Conservation (phyloP, 2,797 vertebrate species). For the Eulemur coronatus region DNA sequence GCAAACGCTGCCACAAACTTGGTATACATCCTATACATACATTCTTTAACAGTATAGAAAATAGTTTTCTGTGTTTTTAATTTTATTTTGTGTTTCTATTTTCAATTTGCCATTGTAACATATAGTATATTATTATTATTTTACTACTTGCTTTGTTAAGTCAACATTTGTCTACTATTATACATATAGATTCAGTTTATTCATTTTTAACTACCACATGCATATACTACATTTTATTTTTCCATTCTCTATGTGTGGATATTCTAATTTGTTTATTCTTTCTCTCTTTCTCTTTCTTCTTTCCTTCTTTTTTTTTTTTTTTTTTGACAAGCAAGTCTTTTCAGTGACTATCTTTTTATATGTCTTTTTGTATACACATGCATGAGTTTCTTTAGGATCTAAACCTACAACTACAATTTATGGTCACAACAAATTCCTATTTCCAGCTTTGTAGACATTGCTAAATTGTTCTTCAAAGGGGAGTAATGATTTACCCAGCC, state of each 20-base stretch:
- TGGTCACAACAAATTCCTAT: background rate
- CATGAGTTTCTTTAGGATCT: background rate
- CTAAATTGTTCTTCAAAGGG: background rate
- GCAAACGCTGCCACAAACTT: background rate
- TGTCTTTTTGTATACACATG: background rate
- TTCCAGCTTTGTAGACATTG: background rate
- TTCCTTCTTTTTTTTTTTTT: background rate
- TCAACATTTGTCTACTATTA: background rate
- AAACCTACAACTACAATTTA: background rate
- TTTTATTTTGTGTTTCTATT: background rate
- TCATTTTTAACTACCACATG: background rate
- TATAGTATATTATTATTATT: background rate
- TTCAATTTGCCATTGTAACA: background rate
- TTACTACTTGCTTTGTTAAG: background rate
- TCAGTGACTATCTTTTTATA: background rate
- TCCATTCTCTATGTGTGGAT: background rate
- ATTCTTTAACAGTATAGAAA: background rate
- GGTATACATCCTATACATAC: background rate
- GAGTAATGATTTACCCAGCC: background rate
- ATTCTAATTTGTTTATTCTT: background rate
- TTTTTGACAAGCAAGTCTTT: background rate
- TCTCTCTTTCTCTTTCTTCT: background rate
- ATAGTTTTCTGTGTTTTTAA: background rate
- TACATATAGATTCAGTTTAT: background rate
- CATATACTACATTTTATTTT: background rate